Percentiles rank a stretch among this genome's conserved stretches.
Evolutionary conservation across 2,888 invertebrate species (phyloP).

Genomic region (Oligia fasciuncula): DNA sequence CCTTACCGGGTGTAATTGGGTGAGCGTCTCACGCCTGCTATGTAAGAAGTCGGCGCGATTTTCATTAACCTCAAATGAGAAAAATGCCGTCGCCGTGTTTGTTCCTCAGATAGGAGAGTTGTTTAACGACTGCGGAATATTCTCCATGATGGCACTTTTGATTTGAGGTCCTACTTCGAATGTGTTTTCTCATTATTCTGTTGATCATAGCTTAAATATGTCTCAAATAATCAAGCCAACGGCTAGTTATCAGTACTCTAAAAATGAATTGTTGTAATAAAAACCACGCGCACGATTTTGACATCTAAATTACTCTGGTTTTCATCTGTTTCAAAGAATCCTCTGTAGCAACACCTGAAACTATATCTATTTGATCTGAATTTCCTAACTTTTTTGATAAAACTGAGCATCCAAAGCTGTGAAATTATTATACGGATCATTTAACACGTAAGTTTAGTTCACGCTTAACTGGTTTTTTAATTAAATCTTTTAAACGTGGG

Average conservation of each 20-base stretch:
- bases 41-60: conserved; percentile 77
- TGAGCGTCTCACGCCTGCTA: conserved; percentile 78
- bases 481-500: conserved; percentile 48
- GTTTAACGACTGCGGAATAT: conserved; percentile 55
- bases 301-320: conserved; percentile 17
- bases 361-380: conserved; percentile 5
- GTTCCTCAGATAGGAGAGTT: conserved; percentile 64
- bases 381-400: conserved; percentile 20
- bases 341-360: conserved; percentile 9
- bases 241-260: not conserved
- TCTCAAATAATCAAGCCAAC: not conserved
- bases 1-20: conserved; percentile 78
- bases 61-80: conserved; percentile 88
- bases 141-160: conserved; percentile 57
- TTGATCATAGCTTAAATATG: not conserved
- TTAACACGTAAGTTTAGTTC: conserved; percentile 42
- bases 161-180: conserved; percentile 12
- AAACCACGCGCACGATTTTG: not conserved
- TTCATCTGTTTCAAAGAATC: conserved; percentile 8
- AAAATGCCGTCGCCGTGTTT: conserved; percentile 79
- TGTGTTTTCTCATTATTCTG: conserved; percentile 21
- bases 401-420: conserved; percentile 18
- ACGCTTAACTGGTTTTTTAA: conserved; percentile 52
- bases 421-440: conserved; percentile 48
- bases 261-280: not conserved